A percentile compares a stretch with the other conserved stretches of the same genome.
phyloP scores from a whole-genome alignment of 1,140 invertebrate genomes.

The Drosophila subpulchrella region DNA sequence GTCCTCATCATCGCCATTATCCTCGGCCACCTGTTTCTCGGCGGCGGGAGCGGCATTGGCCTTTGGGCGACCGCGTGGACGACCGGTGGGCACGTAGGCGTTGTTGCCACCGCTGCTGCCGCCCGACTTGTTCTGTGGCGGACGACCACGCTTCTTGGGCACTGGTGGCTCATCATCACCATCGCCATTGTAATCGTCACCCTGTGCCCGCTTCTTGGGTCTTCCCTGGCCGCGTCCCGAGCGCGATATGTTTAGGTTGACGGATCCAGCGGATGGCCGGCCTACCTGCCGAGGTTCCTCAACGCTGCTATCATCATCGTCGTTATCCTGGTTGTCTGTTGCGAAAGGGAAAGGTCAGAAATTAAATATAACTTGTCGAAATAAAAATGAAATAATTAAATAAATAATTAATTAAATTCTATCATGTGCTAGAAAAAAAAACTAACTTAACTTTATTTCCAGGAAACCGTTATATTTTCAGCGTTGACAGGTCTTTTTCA shows the following conservation, averaged over 20 bases:
- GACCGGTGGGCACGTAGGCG: slow-evolving; percentile 51
- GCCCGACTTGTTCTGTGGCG: slow-evolving; percentile 17
- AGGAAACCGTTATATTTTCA: too few relatives aligned
- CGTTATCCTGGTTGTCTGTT: slow-evolving; percentile 21
- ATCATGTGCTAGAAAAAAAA: too few relatives aligned
- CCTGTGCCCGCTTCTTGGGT: slow-evolving; percentile 50
- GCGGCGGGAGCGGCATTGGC: slow-evolving; percentile 3
- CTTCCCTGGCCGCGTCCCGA: slow-evolving; percentile 71
- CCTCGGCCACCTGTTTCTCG: slow-evolving; percentile 15
- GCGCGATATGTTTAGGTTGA: slow-evolving; percentile 68
- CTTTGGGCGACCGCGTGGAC: slow-evolving; percentile 60
- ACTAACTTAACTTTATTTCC: too few relatives aligned
- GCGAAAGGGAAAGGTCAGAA: too few relatives aligned
- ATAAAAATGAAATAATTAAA: too few relatives aligned
- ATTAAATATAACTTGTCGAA: not conserved
- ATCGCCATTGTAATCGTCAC: slow-evolving; percentile 39
- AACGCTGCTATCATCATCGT: slow-evolving; percentile 47
- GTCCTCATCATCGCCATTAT: slow-evolving; percentile 31
- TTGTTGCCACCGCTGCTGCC: not conserved
- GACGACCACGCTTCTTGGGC: slow-evolving; percentile 68
- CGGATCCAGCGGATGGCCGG: slow-evolving; percentile 61
- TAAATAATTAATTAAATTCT: too few relatives aligned
- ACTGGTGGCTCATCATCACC: slow-evolving; percentile 18
- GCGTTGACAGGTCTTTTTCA: too few relatives aligned
- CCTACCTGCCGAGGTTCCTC: slow-evolving; percentile 59